Base-by-base conservation (phyloP, 2,888 invertebrate species). In the Tinea pellionella region DNA sequence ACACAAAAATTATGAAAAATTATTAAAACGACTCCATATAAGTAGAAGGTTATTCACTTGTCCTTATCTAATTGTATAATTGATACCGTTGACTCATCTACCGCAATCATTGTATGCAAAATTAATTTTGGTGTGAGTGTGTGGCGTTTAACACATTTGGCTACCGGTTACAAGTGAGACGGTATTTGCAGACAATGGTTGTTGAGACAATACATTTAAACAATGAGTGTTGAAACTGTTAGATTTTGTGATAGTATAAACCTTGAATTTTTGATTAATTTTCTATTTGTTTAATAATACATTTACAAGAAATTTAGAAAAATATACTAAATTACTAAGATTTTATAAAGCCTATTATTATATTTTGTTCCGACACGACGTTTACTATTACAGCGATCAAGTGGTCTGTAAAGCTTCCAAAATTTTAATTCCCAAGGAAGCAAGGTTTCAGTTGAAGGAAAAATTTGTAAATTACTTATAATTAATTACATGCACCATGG, bases 81-180 rank as follows among this genome's bases (percentile, higher is more conserved):
- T 37, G 9, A 2, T 47, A 47, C 47, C 47, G 47, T 47, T 47
- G 47, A 47, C 15, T 41, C 15, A 47, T 15, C 47, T 15, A 9
- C 47, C 47, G 15, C 47, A 47, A 41, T 15, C 16, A 47, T 47
- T 47, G 47, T 47, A 47, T 47, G 47, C 47, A 47, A 47, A 47
- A 47, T 47, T 47, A 47, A 16, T 47, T 37, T 37, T 47, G 47
- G 16, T 47, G 47, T 15, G 47, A 47, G 41, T 41, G 6, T 47
- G 47, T 15, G 47, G 13, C 15, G 47, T 15, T 47, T 15, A 47
- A 47, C 47, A 15, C 15, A 16, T 47, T 47, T 47, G 47, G 47
- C 47, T n/a, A 37, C 37, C 9, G 37, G 11, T 37, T 37, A n/a
- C 37, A 9, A 15, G 9, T 4, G 47, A n/a, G n/a, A 47, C 47